A percentile compares a stretch with the other conserved stretches of the same genome.
Evolutionary conservation across 1,140 invertebrate species (phyloP).

Genomic region (Drosophila baimaii): DNA sequence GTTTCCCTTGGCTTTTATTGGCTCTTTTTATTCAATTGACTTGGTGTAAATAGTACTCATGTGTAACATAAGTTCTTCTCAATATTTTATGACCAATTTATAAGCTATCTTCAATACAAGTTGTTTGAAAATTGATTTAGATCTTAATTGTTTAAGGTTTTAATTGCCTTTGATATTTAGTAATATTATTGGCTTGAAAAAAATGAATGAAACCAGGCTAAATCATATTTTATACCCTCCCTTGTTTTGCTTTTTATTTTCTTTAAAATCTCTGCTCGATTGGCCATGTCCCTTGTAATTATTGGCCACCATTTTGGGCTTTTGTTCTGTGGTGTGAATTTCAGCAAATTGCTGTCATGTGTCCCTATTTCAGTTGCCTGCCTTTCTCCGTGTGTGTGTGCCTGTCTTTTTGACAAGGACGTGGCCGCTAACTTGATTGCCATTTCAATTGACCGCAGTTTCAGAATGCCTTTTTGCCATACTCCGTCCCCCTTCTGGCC

Average conservation of each 20-base stretch:
- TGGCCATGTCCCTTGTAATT: constrained; percentile 19
- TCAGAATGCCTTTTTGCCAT: constrained; percentile 67
- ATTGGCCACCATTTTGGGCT: constrained; percentile 30
- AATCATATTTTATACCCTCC: background rate
- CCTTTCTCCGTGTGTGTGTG: constrained; percentile 10
- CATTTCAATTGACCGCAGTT: constrained; percentile 83
- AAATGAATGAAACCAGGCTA: too few relatives aligned
- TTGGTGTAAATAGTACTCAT: too few relatives aligned
- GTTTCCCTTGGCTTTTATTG: too few relatives aligned
- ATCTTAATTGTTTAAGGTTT: too few relatives aligned
- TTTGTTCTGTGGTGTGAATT: constrained; percentile 62
- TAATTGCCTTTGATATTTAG: too few relatives aligned
- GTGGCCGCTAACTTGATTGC: constrained; percentile 81
- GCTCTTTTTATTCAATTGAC: too few relatives aligned
- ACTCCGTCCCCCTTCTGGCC: constrained; percentile 12
- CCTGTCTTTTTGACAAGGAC: constrained; percentile 64
- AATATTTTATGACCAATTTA: too few relatives aligned
- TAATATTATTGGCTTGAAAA: too few relatives aligned
- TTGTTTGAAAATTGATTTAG: too few relatives aligned
- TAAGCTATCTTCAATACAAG: too few relatives aligned
- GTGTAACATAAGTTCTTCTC: too few relatives aligned
- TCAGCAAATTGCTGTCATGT: constrained; percentile 54
- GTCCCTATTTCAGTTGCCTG: constrained; percentile 10
- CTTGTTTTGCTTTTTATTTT: background rate
- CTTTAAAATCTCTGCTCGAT: background rate